Conservation (phyloP, 2,888 invertebrate genomes). For the Drosophila peninsularis region DNA sequence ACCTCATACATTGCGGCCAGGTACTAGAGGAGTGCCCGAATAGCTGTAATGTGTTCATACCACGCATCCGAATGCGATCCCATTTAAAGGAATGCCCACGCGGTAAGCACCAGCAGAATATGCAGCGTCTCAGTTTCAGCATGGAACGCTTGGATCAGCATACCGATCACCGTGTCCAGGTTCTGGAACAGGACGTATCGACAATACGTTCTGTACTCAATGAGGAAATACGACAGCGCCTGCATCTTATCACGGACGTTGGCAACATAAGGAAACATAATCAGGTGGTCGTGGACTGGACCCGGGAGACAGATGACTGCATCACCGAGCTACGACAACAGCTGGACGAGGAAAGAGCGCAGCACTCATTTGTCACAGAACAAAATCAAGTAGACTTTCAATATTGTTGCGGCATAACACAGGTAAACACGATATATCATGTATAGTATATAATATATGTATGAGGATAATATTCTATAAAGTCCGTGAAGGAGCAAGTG, state of each 20-base stretch:
- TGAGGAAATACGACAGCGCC: constrained; percentile 84
- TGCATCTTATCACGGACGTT: constrained; percentile 84
- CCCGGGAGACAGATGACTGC: constrained; percentile 76
- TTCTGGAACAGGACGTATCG: constrained; percentile 80
- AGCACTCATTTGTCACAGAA: constrained; percentile 85
- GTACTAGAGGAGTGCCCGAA: constrained; percentile 90
- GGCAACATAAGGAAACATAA: constrained; percentile 84
- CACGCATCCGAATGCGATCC: constrained; percentile 87
- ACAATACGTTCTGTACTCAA: constrained; percentile 82
- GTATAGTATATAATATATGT: not conserved
- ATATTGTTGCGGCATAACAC: constrained; percentile 86
- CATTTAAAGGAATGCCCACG: constrained; percentile 86
- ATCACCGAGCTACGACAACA: constrained; percentile 85
- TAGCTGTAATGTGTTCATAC: constrained; percentile 89
- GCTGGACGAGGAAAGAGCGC: constrained; percentile 86
- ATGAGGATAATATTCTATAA: not conserved
- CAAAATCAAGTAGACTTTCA: constrained; percentile 87
- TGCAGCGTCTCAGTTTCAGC: constrained; percentile 49
- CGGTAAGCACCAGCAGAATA: constrained; percentile 49
- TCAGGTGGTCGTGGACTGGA: constrained; percentile 84
- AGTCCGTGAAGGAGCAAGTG: constrained; percentile 79
- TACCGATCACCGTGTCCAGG: constrained; percentile 70
- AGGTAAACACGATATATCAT: constrained; percentile 60
- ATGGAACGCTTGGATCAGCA: constrained; percentile 72
- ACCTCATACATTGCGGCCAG: constrained; percentile 89